These are phyloP conservation scores for Paralichthys olivaceus DNA, from an alignment of 2,113 vertebrate genomes.

Conservation along the genomic window DNA sequence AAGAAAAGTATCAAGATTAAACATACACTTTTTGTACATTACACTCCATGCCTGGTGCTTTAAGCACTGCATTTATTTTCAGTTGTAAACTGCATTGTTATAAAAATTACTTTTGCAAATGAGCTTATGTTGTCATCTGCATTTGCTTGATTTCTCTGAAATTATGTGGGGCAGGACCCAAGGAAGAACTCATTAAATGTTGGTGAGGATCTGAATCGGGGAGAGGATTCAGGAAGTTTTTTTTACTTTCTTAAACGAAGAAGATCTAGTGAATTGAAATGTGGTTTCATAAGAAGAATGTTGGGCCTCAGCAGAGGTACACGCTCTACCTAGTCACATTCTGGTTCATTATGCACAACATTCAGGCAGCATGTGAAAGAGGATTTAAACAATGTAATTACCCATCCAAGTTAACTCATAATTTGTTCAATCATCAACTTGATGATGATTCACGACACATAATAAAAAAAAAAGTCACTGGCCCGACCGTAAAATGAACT, in stretches of 20 bases:
- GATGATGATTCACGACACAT: constrained; percentile 6
- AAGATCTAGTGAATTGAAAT: no score
- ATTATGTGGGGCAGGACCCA: no score
- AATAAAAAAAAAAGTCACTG: constrained; percentile 43
- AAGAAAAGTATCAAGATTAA: constrained; percentile 8
- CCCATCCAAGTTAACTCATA: not conserved
- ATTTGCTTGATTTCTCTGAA: no score
- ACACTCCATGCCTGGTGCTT: not conserved
- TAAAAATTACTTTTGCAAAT: not conserved
- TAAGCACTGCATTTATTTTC: not conserved
- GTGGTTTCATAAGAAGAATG: no score
- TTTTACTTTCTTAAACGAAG: no score
- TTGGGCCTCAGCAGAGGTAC: no score
- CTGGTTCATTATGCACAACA: constrained; percentile 15
- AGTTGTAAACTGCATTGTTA: constrained; percentile 1
- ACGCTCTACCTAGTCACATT: no score
- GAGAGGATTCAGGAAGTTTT: no score
- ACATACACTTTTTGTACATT: not conserved
- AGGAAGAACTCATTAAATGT: no score
- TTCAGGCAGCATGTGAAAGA: constrained; percentile 52
- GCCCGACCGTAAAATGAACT: constrained; percentile 43
- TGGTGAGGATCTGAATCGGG: no score
- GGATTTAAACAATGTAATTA: constrained; percentile 14
- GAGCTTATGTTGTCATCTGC: no score
- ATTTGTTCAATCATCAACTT: constrained; percentile 23